Conservation (phyloP, 2,888 invertebrate genomes). For the Papilio demoleus region DNA sequence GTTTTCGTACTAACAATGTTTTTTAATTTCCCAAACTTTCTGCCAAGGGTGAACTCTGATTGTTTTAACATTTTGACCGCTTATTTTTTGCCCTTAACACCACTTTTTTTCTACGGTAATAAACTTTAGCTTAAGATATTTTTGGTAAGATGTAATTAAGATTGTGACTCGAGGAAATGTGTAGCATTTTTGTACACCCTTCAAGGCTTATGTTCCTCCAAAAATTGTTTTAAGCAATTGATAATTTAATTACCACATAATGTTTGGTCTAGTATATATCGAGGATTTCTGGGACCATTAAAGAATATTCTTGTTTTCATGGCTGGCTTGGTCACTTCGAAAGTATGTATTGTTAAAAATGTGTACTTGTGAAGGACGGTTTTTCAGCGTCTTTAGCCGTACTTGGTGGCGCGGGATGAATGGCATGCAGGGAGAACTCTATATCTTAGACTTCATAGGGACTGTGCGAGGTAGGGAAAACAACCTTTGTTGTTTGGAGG, state of each 20-base stretch:
- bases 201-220: no score
- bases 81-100: constrained; percentile 6
- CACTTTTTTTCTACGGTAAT: neutral
- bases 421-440: no score
- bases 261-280: neutral
- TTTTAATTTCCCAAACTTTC: constrained; percentile 35
- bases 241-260: neutral
- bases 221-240: no score
- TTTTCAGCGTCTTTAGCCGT: no score
- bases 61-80: constrained; percentile 20
- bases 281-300: neutral
- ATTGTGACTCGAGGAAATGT: neutral
- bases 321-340: no score
- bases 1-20: constrained; percentile 45
- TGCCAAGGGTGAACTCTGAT: constrained; percentile 20
- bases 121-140: neutral
- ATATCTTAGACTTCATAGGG: no score
- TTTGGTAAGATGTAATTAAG: neutral
- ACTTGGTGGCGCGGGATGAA: no score
- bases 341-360: no score
- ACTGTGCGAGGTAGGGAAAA: no score
- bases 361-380: no score
- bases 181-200: neutral
- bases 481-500: no score
- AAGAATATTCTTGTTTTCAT: neutral